Base-by-base conservation (phyloP, 2,888 invertebrate species). In the Parnassius smintheus region DNA sequence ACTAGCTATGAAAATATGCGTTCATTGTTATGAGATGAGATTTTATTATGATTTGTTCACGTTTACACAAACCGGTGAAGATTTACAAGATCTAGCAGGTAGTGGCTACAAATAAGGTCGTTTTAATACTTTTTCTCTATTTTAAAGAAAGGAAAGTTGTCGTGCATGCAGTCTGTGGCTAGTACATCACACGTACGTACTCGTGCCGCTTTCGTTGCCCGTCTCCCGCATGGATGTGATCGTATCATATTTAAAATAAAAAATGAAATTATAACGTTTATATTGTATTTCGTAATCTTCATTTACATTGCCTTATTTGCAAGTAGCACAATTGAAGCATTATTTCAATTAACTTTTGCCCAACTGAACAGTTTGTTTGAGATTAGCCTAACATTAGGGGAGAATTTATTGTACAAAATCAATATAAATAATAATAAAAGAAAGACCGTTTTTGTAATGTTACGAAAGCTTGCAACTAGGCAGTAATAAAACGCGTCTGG, bases 401-500 rank as follows among this genome's bases (percentile, higher is more conserved):
- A 51, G 22, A 9, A 51, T 51, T 22, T 2, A 11, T 11, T 10
- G 3, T 10, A 18, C 4, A 18, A 25, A 11, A 51, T 22, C 22
- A 51, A 11, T 22, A 2, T 46, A 9, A 9, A 59, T 63, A 63
- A 54, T 57, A 46, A 46, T 46, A 54, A 50, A 81, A 76, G 77
- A 77, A 74, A 75, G 70, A 77, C 83, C 81, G 80, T 50, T 83
- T 82, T 75, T 63, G 72, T 65, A 65, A 83, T 73, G 84, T 91
- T 90, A 86, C 90, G 91, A 91, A 90, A 91, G 87, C 85, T 88
- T 75, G 82, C 80, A 80, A 80, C 85, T 82, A 74, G 83, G 77
- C 85, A 80, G 87, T 88, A 88, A 85, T 88, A 90, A 91, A 89
- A 87, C 85, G 86, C 87, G 78, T 81, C 82, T 84, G 87, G 82